phyloP scores from a whole-genome alignment of 2,797 vertebrate genomes.

The Enteromius argenteus region DNA sequence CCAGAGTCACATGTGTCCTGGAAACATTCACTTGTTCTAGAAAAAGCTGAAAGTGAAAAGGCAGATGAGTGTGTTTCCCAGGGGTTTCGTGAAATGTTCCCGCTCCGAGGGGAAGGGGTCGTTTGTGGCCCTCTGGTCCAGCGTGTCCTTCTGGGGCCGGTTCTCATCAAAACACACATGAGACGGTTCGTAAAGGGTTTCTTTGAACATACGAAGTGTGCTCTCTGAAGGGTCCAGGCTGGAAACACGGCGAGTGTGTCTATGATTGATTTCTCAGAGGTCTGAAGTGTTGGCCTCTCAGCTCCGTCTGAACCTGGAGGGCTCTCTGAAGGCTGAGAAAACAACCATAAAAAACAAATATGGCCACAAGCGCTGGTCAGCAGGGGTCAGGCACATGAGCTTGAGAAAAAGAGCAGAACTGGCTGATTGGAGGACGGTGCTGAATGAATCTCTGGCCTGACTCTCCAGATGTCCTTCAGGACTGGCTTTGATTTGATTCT shows the following conservation, averaged over 20 bases:
- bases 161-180: too few species aligned
- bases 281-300: not conserved
- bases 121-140: conserved; percentile 48
- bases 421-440: not conserved
- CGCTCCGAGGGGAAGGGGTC: conserved; percentile 42
- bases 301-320: conserved; percentile 7
- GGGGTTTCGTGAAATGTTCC: not conserved
- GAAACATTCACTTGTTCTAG: too few species aligned
- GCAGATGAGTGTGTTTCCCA: not conserved
- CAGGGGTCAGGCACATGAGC: not conserved
- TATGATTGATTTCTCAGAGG: not conserved
- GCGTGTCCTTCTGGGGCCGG: conserved; percentile 57
- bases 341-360: conserved; percentile 21
- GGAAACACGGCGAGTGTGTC: conserved; percentile 38
- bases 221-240: conserved; percentile 47
- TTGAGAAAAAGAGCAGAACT: not conserved
- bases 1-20: not conserved
- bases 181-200: too few species aligned
- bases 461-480: not conserved
- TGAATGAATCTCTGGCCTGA: not conserved
- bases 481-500: not conserved
- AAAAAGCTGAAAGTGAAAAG: not conserved
- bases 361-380: not conserved
- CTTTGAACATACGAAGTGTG: conserved; percentile 35
- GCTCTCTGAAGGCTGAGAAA: conserved; percentile 16